Base-by-base conservation (phyloP, 2,888 invertebrate genomes). In the Hydriomena furcata region DNA sequence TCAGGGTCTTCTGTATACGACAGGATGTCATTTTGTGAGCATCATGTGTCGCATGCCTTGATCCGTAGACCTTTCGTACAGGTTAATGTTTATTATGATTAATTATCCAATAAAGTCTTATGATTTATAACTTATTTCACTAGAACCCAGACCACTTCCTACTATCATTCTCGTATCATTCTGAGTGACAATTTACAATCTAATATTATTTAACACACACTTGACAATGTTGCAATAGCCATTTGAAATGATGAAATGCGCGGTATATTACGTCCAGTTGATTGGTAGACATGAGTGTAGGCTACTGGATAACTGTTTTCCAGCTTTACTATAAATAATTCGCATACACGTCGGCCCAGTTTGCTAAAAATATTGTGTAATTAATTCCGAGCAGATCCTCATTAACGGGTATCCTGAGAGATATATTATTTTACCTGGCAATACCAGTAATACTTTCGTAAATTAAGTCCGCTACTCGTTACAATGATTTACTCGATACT, bases 361-460 rank as follows among this genome's bases (percentile, higher is more conserved):
- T 68, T 71, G 62, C 62, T 60, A 58, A 60, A 71, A 67, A 73
- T 65, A 60, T 61, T 40, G 38, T 31, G 61, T 63, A 74, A 78
- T 80, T 76, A 74, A 76, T 80, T 66, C 63, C 51, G 60, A 59
- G 63, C 63, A 61, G 63, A 65, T 68, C 61, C 76, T 77, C 73
- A 76, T 82, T 82, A 82, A 61, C 61, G 59, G 52, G 53, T 52
- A 55, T 66, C 68, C 65, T 74, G 82, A 79, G 76, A 74, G 78
- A 79, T 79, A 77, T 78, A 78, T 74, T 69, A 73, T 73, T 64
- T 75, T 64, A 71, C 65, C 66, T 62, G 60, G 65, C 63, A 61
- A 56, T 61, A 34, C 27, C 23, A 34, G 37, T n/a, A n/a, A 30
- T 35, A 43, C 20, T 36, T 40, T 38, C 30, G 45, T 31, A 31